phyloP scores from a whole-genome alignment of 2,113 vertebrate species.

The Nasalis larvatus region DNA sequence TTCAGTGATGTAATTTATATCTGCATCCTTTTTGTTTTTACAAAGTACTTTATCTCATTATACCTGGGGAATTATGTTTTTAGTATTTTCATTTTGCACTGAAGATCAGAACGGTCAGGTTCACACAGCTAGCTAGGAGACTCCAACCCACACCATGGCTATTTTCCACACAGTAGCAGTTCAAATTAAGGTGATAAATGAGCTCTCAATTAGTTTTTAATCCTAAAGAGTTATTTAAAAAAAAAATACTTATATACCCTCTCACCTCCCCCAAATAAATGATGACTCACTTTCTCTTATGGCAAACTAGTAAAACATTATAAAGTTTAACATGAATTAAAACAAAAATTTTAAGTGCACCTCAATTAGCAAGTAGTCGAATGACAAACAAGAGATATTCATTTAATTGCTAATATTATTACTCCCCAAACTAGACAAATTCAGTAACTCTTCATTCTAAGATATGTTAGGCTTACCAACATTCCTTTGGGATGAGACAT shows the following conservation, averaged over 20 bases:
- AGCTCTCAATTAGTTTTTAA: neutral
- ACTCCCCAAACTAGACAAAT: neutral
- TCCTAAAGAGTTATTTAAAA: neutral
- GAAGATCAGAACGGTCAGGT: neutral
- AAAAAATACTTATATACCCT: neutral
- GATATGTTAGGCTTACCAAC: slow-evolving; percentile 85
- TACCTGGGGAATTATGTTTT: neutral
- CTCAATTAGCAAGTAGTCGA: slow-evolving; percentile 4
- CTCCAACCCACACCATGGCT: neutral
- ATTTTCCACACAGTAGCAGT: neutral
- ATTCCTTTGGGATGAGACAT: slow-evolving; percentile 91
- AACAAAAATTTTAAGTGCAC: neutral
- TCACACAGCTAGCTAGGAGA: neutral
- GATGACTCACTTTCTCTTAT: neutral
- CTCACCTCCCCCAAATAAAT: neutral
- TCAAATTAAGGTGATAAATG: neutral
- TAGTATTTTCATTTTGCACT: neutral
- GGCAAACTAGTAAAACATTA: slow-evolving; percentile 2
- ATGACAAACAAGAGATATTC: neutral
- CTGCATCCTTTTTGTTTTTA: neutral
- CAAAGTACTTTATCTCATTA: neutral
- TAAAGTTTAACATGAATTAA: neutral
- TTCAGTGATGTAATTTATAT: neutral
- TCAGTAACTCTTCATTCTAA: neutral
- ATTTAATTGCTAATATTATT: neutral